Conservation (phyloP, 2,888 invertebrate genomes). For the Diaperis boleti region DNA sequence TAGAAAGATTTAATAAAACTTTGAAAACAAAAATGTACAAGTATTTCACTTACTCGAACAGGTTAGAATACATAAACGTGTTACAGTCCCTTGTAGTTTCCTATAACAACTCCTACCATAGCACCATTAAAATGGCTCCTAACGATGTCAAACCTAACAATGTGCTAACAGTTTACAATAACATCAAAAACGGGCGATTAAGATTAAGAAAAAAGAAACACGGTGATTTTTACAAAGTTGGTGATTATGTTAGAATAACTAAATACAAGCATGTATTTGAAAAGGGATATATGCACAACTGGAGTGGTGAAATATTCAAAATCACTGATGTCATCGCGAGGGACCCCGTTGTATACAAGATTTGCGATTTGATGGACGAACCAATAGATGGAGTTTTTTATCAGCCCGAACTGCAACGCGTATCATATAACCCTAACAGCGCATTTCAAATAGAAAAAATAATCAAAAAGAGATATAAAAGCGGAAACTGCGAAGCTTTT, state of each 20-base stretch:
- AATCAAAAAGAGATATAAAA: constrained; percentile 40
- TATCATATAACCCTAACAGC: background rate
- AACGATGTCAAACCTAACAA: constrained; percentile 29
- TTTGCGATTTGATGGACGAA: too few species aligned
- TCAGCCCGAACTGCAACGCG: constrained; percentile 1
- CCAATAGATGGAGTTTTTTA: too few species aligned
- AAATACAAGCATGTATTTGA: too few species aligned
- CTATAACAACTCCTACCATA: constrained; percentile 51
- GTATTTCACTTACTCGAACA: constrained; percentile 47
- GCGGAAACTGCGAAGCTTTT: constrained; percentile 38
- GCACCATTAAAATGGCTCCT: constrained; percentile 45
- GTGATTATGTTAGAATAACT: too few species aligned
- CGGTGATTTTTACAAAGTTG: too few species aligned
- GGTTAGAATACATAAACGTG: constrained; percentile 51
- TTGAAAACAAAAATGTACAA: constrained; percentile 32
- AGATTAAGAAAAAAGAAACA: background rate
- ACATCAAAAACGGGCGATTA: background rate
- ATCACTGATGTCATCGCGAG: too few species aligned
- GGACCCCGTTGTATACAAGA: too few species aligned
- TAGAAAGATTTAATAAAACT: too few species aligned
- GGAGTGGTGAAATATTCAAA: too few species aligned
- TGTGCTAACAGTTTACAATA: constrained; percentile 34
- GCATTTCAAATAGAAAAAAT: constrained; percentile 4
- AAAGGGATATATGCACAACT: too few species aligned
- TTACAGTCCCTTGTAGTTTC: constrained; percentile 47